Base-by-base conservation (phyloP, 2,797 vertebrate genomes). In the Chlorospingus semifuscus region DNA sequence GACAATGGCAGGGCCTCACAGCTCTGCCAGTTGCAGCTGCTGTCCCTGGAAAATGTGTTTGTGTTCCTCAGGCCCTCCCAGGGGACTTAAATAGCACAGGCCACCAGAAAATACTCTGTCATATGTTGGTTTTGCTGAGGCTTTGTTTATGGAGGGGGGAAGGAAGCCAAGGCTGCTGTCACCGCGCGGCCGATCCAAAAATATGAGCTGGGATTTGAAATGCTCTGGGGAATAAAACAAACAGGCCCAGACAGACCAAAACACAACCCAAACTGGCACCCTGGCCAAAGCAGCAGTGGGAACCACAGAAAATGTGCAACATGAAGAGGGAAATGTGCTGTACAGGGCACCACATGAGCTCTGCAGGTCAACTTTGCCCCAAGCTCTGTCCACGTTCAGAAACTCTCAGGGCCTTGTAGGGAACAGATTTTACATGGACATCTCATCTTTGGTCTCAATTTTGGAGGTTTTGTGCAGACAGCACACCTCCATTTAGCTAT, bases 11-110 rank as follows among this genome's bases (percentile, higher is more conserved):
- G 26, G 5, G 63, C 59, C 83, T 83, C 83, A 27, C 34, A 4
- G 87, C 82, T 44, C 81, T 86, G 68, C 85, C 94, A 12, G 14
- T 8, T 9, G 10, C 83, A 88, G 87, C 95, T 95, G 91, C 18
- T 16, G 26, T 12, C 56, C 13, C 82, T 95, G 85, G 34, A 42
- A 91, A 78, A 79, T 36, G 30, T 34, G 23, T 57, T 53, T 4
- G 4, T 60, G 70, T 29, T 84, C 50, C 75, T 77, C 22, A 5
- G 6, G n/a, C 64, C 75, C 78, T 85, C 83, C 57, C 60, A 29
- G 81, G 94, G 29, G 81, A 20, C 44, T 68, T 44, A 36, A 83
- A 53, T 7, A 63, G 74, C 12, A 18, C 41, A n/a, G 66, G 49
- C 57, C 70, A 13, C 80, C 56, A 80, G 88, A 74, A 87, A 77